Conservation (phyloP, 2,797 vertebrate species). For the Sternarchorhynchus goeldii region DNA sequence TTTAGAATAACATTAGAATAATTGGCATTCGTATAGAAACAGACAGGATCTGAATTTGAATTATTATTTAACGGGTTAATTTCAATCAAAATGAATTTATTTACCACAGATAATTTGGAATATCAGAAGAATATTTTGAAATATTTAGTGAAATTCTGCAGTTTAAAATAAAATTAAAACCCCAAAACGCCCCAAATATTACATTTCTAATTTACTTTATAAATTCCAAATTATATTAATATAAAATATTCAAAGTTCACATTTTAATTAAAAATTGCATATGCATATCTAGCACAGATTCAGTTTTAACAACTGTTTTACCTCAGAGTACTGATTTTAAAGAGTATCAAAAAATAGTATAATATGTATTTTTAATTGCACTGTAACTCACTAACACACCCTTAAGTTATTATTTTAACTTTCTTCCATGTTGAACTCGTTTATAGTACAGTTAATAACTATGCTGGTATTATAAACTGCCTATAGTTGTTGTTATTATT, state of each 20-base stretch:
- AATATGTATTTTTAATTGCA: constrained; percentile 52
- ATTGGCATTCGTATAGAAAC: not conserved
- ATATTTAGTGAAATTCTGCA: too few relatives aligned
- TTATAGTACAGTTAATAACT: constrained; percentile 30
- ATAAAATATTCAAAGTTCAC: too few relatives aligned
- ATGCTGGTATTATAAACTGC: constrained; percentile 28
- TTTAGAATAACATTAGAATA: not conserved
- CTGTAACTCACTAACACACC: constrained; percentile 43
- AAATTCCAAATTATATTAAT: too few relatives aligned
- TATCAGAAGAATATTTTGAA: too few relatives aligned
- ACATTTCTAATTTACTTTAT: too few relatives aligned
- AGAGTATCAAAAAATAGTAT: not conserved
- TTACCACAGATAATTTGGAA: too few relatives aligned
- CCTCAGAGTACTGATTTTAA: not conserved
- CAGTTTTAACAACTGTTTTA: not conserved
- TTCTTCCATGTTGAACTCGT: constrained; percentile 20
- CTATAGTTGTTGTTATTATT: constrained; percentile 21
- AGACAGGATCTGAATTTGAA: too few relatives aligned
- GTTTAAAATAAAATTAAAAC: too few relatives aligned
- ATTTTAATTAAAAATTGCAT: too few relatives aligned
- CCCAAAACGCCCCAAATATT: too few relatives aligned
- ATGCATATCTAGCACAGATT: not conserved
- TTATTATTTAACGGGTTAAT: too few relatives aligned
- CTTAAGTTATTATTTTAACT: constrained; percentile 28
- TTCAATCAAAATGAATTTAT: too few relatives aligned